Evolutionary conservation across 2,888 invertebrate species (phyloP).

Genomic region (Caenorhabditis imperialis): DNA sequence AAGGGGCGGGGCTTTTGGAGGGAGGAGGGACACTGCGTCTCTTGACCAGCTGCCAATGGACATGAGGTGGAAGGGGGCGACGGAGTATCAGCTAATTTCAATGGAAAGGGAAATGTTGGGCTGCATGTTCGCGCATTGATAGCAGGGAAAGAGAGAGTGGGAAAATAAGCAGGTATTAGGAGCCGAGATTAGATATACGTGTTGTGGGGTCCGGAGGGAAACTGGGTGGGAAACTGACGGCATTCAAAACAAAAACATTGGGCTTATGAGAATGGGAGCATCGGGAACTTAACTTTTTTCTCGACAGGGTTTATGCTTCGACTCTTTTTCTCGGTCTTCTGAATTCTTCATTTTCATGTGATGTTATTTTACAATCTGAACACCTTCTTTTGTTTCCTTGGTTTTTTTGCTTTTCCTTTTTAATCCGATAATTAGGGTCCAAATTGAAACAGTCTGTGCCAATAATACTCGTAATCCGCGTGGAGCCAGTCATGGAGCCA

Average conservation of each 20-base stretch:
- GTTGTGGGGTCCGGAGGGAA: no score
- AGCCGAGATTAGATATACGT: slow-evolving; percentile 3
- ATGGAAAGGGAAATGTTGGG: neutral
- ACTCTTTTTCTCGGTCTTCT: neutral
- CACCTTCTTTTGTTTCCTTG: no score
- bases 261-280: no score
- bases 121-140: slow-evolving; percentile 41
- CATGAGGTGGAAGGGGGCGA: slow-evolving; percentile 37
- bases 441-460: slow-evolving; percentile 25
- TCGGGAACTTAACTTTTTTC: no score
- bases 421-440: slow-evolving; percentile 2
- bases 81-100: slow-evolving; percentile 50
- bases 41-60: slow-evolving; percentile 54
- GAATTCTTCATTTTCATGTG: no score
- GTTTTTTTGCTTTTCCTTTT: neutral
- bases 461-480: slow-evolving; percentile 29
- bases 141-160: slow-evolving; percentile 10
- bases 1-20: slow-evolving; percentile 16
- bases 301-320: no score
- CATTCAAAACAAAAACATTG: no score
- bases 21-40: slow-evolving; percentile 34
- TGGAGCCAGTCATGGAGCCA: slow-evolving; percentile 52
- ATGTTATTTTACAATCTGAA: no score
- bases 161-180: slow-evolving; percentile 28
- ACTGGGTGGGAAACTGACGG: no score